Evolutionary conservation across 2,888 invertebrate species (phyloP), one percentile per base, ranked within the genome.

Genomic region (Chydorus sphaericus): DNA sequence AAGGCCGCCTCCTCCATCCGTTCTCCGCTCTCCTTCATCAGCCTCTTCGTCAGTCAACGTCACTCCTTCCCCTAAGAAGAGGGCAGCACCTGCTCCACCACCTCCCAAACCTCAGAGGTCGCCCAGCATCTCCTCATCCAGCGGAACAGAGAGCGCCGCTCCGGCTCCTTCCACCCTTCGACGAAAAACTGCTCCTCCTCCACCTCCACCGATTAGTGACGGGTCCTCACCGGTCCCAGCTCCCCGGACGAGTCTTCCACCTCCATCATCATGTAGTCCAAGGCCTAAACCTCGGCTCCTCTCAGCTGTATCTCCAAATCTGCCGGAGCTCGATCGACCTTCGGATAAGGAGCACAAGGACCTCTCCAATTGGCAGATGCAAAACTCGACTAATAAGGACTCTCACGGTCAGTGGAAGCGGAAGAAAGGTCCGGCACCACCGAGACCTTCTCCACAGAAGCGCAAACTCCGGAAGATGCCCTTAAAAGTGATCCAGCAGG

Each of bases 341-440:
- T 54, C 20, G 23, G 48, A 54, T 23, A 55, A 53, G 37, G 29
- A 48, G 2, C 38, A 48, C 26, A 55, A 55, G 33, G 49, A 55
- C 26, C 23, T 55, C 16, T 33, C 31, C 11, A 55, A 55, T 36
- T 23, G 48, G 55, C 37, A 39, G 28, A 16, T 48, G 55, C 55
- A 55, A 10, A 26, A 28, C 44, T 10, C 14, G 14, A 28, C 28
- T 16, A 49, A 48, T 23, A 62, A 62, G 56, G 60, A 62, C 59
- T 72, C 75, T 14, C 77, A 76, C 59, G 83, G 81, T 18, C 79
- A 80, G 66, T 82, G 82, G 77, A 83, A 83, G 59, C 75, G 82
- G 53, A 77, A 81, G 61, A 89, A 89, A 66, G 85, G 86, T 0
- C 87, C 84, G 0, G 89, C 89, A 0, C 89, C 89, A 0, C 80